A percentile compares a stretch with the other conserved stretches of the same genome.
These are phyloP conservation scores for Bubo bubo DNA, from an alignment of 2,113 vertebrate genomes.

Conservation along the genomic window DNA sequence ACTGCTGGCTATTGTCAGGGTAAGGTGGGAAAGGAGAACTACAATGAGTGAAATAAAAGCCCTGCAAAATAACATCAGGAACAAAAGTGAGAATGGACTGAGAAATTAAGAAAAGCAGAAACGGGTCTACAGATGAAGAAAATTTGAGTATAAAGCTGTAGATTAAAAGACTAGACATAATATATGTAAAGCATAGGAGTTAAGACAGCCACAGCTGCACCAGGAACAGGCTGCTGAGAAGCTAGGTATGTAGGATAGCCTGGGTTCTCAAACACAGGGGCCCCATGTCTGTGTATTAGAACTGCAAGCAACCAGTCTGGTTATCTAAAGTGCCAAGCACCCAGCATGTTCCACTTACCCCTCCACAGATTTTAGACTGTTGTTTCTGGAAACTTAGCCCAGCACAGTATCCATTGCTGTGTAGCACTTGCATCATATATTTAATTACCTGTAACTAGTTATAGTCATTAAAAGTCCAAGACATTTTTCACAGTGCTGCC, in stretches of 20 bases:
- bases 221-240: not conserved
- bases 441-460: not conserved
- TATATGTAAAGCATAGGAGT: not conserved
- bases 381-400: not conserved
- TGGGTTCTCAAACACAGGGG: not conserved
- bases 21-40: not conserved
- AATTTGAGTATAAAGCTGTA: not conserved
- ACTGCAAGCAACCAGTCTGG: not conserved
- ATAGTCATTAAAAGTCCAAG: not conserved
- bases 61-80: not conserved
- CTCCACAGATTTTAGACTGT: not conserved
- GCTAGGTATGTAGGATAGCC: not conserved
- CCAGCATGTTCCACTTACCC: not conserved
- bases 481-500: not conserved
- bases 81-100: not conserved
- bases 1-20: not conserved
- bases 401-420: not conserved
- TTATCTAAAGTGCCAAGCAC: not conserved
- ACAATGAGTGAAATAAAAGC: not conserved
- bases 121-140: not conserved
- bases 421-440: not conserved
- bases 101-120: not conserved
- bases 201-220: not conserved
- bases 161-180: not conserved
- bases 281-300: not conserved